Evolutionary conservation across 2,113 vertebrate species (phyloP), one percentile per base, ranked within the genome.

Genomic region (Calyptommatus sinebrachiatus): DNA sequence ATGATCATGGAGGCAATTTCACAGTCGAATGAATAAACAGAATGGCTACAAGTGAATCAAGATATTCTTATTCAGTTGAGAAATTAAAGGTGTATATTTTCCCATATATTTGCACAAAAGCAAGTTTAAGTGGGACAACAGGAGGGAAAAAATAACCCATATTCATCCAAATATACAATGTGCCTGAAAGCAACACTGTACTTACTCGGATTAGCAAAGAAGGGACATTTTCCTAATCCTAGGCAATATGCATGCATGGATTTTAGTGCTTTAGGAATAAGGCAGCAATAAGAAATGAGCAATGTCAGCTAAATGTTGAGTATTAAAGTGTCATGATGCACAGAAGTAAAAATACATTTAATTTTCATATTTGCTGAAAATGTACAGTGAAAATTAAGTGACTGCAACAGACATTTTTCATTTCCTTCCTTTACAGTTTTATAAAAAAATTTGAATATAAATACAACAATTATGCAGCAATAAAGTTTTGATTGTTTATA

Each of bases 221-320:
- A 14, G 88, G 7, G 21, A 85, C 20, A 77, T 20, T 77, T 86
- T 84, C 78, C 63, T 84, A 88, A 81, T 82, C 28, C 41, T 73
- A 75, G 63, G 45, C 53, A 88, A 80, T 69, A 73, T 45, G 9
- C 48, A 77, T 1, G 66, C 4, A 63, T 4, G 28, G 24, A 83
- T 78, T 79, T 85, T 82, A 62, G 65, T 78, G 48, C 79, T 28
- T 86, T 63, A 85, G 80, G 16, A 82, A 63, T 26, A 79, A 67
- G 46, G 73, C 4, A 81, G 74, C 28, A 82, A 78, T 2, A 75
- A 46, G 83, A 88, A 85, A 29, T 22, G 48, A 77, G 29, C 61
- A 75, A 61, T 83, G 41, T 82, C 84, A 83, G 67, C 78, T 78
- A 2, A 73, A 73, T 79, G 65, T 24, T 1, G 0, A 85, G 87